A percentile compares a stretch with the other conserved stretches of the same genome.
phyloP scores from a whole-genome alignment of 2,113 vertebrate species.

The Scomber japonicus region DNA sequence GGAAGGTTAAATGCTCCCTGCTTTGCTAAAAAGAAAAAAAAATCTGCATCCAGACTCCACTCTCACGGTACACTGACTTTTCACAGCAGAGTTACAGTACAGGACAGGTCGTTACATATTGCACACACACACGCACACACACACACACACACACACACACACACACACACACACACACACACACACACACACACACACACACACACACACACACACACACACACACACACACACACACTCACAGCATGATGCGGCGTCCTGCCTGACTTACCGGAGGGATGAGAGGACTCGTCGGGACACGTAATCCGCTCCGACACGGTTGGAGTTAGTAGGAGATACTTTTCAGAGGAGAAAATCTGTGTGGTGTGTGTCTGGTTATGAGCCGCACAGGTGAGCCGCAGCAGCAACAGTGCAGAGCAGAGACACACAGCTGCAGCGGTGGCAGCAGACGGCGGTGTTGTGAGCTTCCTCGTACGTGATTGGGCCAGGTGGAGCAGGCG shows the following conservation, averaged over 20 bases:
- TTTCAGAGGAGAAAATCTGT: slow-evolving; percentile 60
- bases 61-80: slow-evolving; percentile 30
- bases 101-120: slow-evolving; percentile 12
- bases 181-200: not conserved
- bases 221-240: not conserved
- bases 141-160: too few species aligned
- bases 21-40: not conserved
- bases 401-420: slow-evolving; percentile 37
- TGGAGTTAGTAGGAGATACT: slow-evolving; percentile 43
- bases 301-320: slow-evolving; percentile 53
- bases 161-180: slow-evolving; percentile 7
- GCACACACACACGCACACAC: not conserved
- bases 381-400: slow-evolving; percentile 41
- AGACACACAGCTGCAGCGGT: not conserved
- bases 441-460: slow-evolving; percentile 29
- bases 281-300: slow-evolving; percentile 47
- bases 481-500: slow-evolving; percentile 76
- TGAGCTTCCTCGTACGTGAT: slow-evolving; percentile 62
- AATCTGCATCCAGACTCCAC: not conserved
- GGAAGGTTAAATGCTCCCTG: not conserved
- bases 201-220: too few species aligned
- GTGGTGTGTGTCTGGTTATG: not conserved
- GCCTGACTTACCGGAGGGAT: slow-evolving; percentile 67
- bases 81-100: slow-evolving; percentile 23
- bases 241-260: slow-evolving; percentile 58